Percentiles rank a stretch among this genome's conserved stretches.
Evolutionary conservation across 1,140 invertebrate genomes (phyloP).

Genomic region (Ruditapes philippinarum): DNA sequence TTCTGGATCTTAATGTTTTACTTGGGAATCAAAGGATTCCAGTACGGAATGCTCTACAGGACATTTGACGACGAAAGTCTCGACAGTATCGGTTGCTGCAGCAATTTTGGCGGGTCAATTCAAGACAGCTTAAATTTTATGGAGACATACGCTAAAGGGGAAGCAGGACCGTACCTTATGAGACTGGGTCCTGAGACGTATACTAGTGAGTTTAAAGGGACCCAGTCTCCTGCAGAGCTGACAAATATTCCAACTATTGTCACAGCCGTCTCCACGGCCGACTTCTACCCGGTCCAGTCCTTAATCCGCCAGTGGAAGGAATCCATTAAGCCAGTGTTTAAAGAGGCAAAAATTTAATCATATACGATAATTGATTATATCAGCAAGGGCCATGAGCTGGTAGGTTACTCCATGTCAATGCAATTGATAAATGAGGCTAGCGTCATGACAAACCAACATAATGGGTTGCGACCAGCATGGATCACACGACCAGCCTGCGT

Average conservation of each 20-base stretch:
- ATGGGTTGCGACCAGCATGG: too few relatives aligned
- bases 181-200: constrained; percentile 72
- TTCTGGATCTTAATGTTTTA: constrained; percentile 69
- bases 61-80: constrained; percentile 62
- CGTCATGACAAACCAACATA: too few relatives aligned
- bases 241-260: constrained; percentile 75
- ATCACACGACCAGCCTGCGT: too few relatives aligned
- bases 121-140: constrained; percentile 70
- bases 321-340: not conserved
- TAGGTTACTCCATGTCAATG: too few relatives aligned
- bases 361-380: constrained; percentile 80
- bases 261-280: constrained; percentile 75
- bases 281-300: constrained; percentile 74
- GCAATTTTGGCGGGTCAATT: constrained; percentile 61
- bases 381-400: constrained; percentile 72
- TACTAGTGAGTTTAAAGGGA: constrained; percentile 48
- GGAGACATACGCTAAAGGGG: constrained; percentile 76
- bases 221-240: constrained; percentile 70
- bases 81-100: constrained; percentile 60
- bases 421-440: too few relatives aligned
- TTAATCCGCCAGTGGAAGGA: constrained; percentile 65
- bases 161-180: constrained; percentile 78
- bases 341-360: constrained; percentile 67
- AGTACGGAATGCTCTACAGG: constrained; percentile 64
- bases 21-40: constrained; percentile 60